phyloP scores from a whole-genome alignment of 2,113 vertebrate species.

The Hystrix brachyura region DNA sequence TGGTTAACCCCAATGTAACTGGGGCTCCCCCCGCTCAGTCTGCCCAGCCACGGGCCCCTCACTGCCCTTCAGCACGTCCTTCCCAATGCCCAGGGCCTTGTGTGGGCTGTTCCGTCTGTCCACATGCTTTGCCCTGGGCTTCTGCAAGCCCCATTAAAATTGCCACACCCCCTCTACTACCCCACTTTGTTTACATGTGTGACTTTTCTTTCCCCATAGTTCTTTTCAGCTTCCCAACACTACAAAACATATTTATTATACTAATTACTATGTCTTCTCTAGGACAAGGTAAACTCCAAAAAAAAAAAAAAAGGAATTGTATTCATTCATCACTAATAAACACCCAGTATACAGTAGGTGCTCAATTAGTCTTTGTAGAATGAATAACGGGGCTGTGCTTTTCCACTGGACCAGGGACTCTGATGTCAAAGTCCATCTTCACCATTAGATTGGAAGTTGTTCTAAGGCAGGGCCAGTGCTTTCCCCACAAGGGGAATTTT shows the following conservation, averaged over 20 bases:
- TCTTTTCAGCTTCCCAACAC: neutral
- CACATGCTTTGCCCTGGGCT: neutral
- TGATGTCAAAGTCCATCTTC: neutral
- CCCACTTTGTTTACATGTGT: neutral
- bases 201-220: neutral
- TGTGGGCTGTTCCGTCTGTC: too few relatives aligned
- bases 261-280: neutral
- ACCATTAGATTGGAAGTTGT: neutral
- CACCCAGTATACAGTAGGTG: too few relatives aligned
- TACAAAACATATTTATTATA: neutral
- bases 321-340: neutral
- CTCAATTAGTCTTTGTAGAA: neutral
- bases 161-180: fast-evolving
- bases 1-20: neutral
- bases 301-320: neutral
- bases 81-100: too few relatives aligned
- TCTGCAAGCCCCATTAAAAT: neutral
- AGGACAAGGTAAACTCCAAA: neutral
- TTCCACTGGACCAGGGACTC: neutral
- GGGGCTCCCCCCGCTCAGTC: neutral
- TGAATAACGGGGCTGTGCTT: neutral
- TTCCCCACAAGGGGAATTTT: neutral
- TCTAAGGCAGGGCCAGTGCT: neutral
- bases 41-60: too few relatives aligned
- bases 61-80: too few relatives aligned